Evolutionary conservation across 1,140 invertebrate species (phyloP).

Genomic region (Sarcophaga bullata): DNA sequence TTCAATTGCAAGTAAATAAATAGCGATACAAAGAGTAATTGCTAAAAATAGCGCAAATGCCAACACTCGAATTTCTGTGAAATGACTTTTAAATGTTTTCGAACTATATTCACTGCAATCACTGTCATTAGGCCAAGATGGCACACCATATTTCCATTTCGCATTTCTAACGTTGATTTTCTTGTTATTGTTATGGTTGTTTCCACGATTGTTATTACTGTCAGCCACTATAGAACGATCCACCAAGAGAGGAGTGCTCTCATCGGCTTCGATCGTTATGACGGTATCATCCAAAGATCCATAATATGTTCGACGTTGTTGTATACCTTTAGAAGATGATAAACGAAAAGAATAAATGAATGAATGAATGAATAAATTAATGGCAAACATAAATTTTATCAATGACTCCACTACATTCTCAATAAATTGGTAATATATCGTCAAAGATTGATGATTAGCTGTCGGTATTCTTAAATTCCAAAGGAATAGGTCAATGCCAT

Average conservation of each 20-base stretch:
- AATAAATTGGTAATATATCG: conserved; percentile 9
- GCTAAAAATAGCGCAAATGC: conserved; percentile 41
- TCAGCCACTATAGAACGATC: conserved; percentile 28
- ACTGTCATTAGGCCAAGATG: conserved; percentile 11
- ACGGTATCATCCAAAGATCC: conserved; percentile 29
- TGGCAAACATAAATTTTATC: conserved; percentile 25
- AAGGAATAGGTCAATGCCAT: conserved; percentile 37
- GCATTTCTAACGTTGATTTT: background rate
- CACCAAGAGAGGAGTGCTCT: conserved; percentile 53
- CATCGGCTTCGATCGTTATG: conserved; percentile 47
- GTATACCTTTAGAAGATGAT: conserved; percentile 34
- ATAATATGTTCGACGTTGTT: background rate
- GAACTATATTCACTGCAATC: conserved; percentile 4
- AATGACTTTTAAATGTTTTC: conserved; percentile 32
- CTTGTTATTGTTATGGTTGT: background rate
- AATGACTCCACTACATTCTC: background rate
- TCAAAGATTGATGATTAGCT: background rate
- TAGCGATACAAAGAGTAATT: conserved; percentile 42
- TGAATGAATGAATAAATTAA: conserved; percentile 41
- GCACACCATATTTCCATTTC: background rate
- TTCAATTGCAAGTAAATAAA: conserved; percentile 46
- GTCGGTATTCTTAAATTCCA: conserved; percentile 16
- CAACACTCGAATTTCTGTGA: conserved; percentile 36
- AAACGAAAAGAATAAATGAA: background rate
- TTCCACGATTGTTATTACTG: conserved; percentile 14